phyloP scores from a whole-genome alignment of 2,113 vertebrate species.

The Salvelinus fontinalis region DNA sequence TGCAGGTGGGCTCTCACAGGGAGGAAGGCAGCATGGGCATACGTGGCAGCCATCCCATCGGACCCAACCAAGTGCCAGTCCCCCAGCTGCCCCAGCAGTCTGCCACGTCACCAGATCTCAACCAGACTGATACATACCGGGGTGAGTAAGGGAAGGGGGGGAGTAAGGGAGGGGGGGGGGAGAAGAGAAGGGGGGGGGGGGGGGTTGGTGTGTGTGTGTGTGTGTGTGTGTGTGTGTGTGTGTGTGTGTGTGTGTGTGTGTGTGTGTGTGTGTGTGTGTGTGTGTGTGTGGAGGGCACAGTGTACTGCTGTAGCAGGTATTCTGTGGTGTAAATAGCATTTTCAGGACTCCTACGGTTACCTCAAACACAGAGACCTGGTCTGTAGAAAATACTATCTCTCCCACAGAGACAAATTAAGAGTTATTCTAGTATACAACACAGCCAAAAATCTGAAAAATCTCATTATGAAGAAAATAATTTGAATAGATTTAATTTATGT shows the following conservation, averaged over 20 bases:
- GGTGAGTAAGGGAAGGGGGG: constrained; percentile 65
- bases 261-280: background rate
- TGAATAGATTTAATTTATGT: too few species aligned
- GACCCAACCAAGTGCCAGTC: constrained; percentile 85
- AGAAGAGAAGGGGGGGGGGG: background rate
- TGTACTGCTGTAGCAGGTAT: background rate
- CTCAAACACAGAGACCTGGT: too few species aligned
- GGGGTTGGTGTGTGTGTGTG: background rate
- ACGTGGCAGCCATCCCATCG: constrained; percentile 84
- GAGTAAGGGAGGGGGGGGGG: too few species aligned
- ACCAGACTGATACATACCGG: constrained; percentile 86
- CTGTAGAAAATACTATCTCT: too few species aligned
- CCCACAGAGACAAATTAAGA: too few species aligned
- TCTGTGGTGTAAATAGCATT: background rate
- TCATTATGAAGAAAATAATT: too few species aligned
- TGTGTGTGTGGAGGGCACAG: background rate
- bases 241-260: background rate
- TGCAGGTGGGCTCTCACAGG: constrained; percentile 86
- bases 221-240: background rate
- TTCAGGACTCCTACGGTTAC: background rate
- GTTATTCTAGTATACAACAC: too few species aligned
- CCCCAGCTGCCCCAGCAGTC: constrained; percentile 91
- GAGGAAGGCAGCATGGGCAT: constrained; percentile 83
- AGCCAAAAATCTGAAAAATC: too few species aligned
- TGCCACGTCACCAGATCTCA: constrained; percentile 89